These are phyloP conservation scores for Anser cygnoides DNA, from an alignment of 2,113 vertebrate genomes.

Conservation along the genomic window DNA sequence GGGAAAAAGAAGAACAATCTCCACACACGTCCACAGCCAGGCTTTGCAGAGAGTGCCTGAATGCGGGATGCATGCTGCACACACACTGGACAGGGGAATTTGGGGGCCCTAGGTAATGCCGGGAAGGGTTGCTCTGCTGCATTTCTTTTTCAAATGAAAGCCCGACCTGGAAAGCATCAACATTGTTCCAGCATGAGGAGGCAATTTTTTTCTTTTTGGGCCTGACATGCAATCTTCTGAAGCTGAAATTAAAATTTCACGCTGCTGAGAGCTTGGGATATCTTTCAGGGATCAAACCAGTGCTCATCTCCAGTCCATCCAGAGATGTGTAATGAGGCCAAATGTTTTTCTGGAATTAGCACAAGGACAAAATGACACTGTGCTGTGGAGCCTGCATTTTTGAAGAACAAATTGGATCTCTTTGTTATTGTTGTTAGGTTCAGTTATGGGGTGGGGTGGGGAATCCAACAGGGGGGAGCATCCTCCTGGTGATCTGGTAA, in stretches of 20 bases:
- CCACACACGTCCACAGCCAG: neutral
- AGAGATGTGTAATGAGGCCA: neutral
- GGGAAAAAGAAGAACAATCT: neutral
- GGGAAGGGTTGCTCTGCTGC: neutral
- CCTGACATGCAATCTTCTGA: slow-evolving; percentile 3
- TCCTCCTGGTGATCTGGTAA: slow-evolving; percentile 52
- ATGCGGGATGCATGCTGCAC: neutral
- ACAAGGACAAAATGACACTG: neutral
- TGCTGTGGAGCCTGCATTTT: neutral
- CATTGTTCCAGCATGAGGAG: neutral
- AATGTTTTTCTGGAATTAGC: neutral
- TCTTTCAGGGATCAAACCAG: slow-evolving; percentile 21
- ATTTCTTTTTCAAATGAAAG: neutral
- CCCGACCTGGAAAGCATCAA: slow-evolving; percentile 24
- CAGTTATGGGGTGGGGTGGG: neutral
- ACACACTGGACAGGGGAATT: accelerated
- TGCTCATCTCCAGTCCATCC: neutral
- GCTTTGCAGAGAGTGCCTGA: neutral
- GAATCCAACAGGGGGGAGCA: neutral
- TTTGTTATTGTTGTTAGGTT: neutral
- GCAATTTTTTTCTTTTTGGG: neutral
- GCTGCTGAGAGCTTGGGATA: neutral
- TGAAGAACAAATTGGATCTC: neutral
- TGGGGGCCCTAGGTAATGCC: neutral
- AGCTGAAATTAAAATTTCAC: slow-evolving; percentile 61